Evolutionary conservation across 1,140 invertebrate genomes (phyloP).

Genomic region (Atta cephalotes): DNA sequence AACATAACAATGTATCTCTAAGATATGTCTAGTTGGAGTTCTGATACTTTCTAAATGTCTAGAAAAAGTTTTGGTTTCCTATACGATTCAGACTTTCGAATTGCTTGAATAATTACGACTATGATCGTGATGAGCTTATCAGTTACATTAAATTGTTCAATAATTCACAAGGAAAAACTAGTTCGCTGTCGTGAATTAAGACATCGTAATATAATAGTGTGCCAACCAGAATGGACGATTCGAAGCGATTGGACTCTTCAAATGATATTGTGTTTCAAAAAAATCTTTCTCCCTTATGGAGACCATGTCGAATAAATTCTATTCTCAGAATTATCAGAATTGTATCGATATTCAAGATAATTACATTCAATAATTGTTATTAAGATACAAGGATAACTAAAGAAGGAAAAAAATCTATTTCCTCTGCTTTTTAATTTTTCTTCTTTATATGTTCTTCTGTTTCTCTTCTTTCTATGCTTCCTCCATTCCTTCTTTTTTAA

Average conservation of each 20-base stretch:
- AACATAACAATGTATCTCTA: not conserved
- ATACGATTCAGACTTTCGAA: not conserved
- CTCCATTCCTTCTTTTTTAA: not conserved
- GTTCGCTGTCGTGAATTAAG: slow-evolving; percentile 62
- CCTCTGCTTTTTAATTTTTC: too few species aligned
- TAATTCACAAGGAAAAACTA: slow-evolving; percentile 37
- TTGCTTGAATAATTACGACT: not conserved
- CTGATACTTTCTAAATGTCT: not conserved
- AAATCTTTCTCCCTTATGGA: not conserved
- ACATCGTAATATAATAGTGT: slow-evolving; percentile 15
- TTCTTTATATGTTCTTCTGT: not conserved
- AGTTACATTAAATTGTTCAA: slow-evolving; percentile 41
- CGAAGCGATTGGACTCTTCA: slow-evolving; percentile 69
- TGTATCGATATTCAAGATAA: not conserved
- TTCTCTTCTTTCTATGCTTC: not conserved
- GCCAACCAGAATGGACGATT: slow-evolving; percentile 33
- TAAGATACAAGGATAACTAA: not conserved
- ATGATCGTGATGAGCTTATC: not conserved
- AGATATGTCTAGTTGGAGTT: not conserved
- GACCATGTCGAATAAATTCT: not conserved
- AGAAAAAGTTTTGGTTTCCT: not conserved
- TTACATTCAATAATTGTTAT: not conserved
- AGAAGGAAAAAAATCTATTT: not conserved
- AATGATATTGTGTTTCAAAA: not conserved
- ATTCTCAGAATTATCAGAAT: not conserved